These are phyloP conservation scores for Gonatopus flavifemur DNA, from an alignment of 1,140 invertebrate genomes.

Conservation along the genomic window DNA sequence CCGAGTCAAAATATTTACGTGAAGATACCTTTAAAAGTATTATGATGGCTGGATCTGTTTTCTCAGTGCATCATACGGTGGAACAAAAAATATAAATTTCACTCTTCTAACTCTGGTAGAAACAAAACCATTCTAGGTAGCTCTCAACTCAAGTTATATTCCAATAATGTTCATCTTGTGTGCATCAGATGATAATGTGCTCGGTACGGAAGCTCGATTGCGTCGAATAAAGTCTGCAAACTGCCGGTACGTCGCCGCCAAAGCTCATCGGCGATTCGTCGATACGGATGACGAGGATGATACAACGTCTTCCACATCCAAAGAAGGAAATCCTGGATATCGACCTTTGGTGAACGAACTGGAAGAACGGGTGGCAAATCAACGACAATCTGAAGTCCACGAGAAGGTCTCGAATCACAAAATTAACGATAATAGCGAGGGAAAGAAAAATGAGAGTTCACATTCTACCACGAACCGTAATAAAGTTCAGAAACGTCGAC, in stretches of 20 bases:
- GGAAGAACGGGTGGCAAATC: constrained; percentile 23
- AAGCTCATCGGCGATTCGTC: constrained; percentile 26
- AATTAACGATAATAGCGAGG: constrained; percentile 18
- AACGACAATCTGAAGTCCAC: constrained; percentile 23
- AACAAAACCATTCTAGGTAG: too few relatives aligned
- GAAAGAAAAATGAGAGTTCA: constrained; percentile 36
- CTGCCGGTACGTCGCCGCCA: constrained; percentile 34
- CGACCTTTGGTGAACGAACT: constrained; percentile 33
- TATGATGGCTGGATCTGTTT: too few relatives aligned
- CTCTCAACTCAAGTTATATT: too few relatives aligned
- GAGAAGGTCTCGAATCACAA: constrained; percentile 27
- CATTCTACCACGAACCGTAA: constrained; percentile 19
- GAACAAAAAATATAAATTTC: too few relatives aligned
- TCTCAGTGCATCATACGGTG: too few relatives aligned
- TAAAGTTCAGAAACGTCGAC: constrained; percentile 43
- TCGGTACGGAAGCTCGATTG: constrained; percentile 64
- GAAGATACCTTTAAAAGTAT: too few relatives aligned
- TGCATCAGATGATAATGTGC: constrained; percentile 42
- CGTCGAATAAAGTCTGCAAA: constrained; percentile 63
- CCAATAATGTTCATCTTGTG: not conserved
- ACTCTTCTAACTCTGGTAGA: too few relatives aligned
- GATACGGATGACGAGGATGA: constrained; percentile 27
- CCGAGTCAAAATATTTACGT: too few relatives aligned
- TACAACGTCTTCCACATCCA: constrained; percentile 36
- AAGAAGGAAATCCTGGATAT: constrained; percentile 36